Conservation (phyloP, 2,113 vertebrate genomes). For the Tragelaphus scriptus region DNA sequence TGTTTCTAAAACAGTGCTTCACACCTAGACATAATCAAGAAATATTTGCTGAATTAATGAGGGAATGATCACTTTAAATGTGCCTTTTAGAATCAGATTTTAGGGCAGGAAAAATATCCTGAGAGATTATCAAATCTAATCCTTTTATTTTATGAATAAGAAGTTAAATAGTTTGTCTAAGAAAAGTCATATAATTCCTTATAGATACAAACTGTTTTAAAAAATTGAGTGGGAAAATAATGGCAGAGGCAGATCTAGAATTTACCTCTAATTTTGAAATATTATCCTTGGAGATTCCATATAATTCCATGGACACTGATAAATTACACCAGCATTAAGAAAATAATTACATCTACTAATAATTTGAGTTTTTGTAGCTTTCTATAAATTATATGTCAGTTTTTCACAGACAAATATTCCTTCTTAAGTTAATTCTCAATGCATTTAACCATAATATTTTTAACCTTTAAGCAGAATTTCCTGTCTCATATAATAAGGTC, state of each 20-base stretch:
- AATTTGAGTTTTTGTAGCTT: slow-evolving; percentile 14
- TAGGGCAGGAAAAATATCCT: neutral
- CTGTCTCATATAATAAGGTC: neutral
- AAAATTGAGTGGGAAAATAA: neutral
- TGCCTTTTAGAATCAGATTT: neutral
- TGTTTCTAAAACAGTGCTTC: neutral
- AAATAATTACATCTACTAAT: slow-evolving; percentile 64
- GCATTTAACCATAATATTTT: slow-evolving; percentile 14
- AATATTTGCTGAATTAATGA: neutral
- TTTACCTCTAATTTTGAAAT: slow-evolving; percentile 41
- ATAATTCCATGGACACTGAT: slow-evolving; percentile 48
- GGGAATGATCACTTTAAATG: neutral
- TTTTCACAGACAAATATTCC: slow-evolving; percentile 41
- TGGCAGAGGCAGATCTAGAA: neutral
- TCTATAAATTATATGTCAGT: slow-evolving; percentile 65
- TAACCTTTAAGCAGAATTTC: slow-evolving; percentile 14
- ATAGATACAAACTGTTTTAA: neutral
- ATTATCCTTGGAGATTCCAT: slow-evolving; percentile 21
- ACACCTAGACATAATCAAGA: neutral
- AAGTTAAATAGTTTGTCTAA: neutral
- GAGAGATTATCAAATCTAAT: neutral
- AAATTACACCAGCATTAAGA: slow-evolving; percentile 39
- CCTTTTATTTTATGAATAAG: neutral
- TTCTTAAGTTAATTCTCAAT: slow-evolving; percentile 46
- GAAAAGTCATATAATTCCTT: neutral